Percentiles rank a stretch among this genome's conserved stretches.
phyloP scores from a whole-genome alignment of 2,113 vertebrate species.

The Perca fluviatilis region DNA sequence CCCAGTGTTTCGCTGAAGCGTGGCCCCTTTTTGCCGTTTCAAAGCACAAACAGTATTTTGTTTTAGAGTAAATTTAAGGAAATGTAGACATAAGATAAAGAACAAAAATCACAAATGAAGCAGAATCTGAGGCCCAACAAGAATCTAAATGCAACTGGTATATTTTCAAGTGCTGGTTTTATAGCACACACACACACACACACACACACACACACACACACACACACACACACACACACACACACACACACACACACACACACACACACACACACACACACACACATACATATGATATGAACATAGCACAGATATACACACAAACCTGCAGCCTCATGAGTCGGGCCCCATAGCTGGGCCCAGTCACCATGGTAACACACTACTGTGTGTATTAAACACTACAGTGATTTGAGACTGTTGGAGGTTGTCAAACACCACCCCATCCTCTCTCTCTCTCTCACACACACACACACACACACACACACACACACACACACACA shows the following conservation, averaged over 20 bases:
- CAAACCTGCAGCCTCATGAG: conserved; percentile 71
- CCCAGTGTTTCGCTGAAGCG: conserved; percentile 63
- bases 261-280: conserved; percentile 4
- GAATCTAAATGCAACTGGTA: conserved; percentile 33
- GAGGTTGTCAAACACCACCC: conserved; percentile 66
- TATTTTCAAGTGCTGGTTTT: conserved; percentile 25
- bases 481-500: not conserved
- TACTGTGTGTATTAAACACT: conserved; percentile 85
- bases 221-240: conserved; percentile 13
- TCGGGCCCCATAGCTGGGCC: conserved; percentile 81
- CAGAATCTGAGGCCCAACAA: conserved; percentile 15
- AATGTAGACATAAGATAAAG: conserved; percentile 29
- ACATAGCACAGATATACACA: conserved; percentile 39
- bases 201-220: conserved; percentile 22
- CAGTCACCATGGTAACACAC: conserved; percentile 88
- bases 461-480: not conserved
- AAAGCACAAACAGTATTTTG: conserved; percentile 48
- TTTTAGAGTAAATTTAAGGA: conserved; percentile 49
- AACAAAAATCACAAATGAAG: conserved; percentile 26
- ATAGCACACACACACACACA: conserved; percentile 7
- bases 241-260: conserved; percentile 31
- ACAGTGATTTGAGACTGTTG: conserved; percentile 76
- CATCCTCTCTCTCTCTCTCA: not conserved
- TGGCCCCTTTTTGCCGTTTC: conserved; percentile 56
- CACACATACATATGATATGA: not conserved